Conservation (phyloP, 2,888 invertebrate genomes). For the Pecten maximus region DNA sequence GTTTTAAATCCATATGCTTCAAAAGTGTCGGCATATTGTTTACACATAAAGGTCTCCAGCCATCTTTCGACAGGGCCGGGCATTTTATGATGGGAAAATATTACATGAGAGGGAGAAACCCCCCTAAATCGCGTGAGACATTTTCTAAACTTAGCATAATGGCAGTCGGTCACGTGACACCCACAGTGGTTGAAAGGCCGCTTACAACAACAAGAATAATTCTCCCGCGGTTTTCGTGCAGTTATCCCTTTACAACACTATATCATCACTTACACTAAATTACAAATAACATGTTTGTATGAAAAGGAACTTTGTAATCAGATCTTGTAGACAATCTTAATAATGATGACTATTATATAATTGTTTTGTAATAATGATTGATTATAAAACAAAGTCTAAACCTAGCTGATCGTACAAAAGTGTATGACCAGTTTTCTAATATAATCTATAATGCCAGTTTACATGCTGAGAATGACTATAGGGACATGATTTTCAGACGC, state of each 20-base stretch:
- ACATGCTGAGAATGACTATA: no score
- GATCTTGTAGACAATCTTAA: no score
- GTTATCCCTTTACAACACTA: not conserved
- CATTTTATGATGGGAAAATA: slow-evolving; percentile 64
- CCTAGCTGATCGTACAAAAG: no score
- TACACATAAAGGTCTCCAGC: slow-evolving; percentile 80
- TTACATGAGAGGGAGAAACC: slow-evolving; percentile 38
- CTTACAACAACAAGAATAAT: slow-evolving; percentile 36
- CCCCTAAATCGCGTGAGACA: slow-evolving; percentile 56
- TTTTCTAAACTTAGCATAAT: slow-evolving; percentile 76
- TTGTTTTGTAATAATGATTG: no score
- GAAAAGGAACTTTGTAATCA: no score
- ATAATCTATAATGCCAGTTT: no score
- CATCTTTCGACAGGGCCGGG: slow-evolving; percentile 77
- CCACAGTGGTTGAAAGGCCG: slow-evolving; percentile 45
- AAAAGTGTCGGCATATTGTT: slow-evolving; percentile 77
- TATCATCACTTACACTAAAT: no score
- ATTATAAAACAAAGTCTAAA: no score
- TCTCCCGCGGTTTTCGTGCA: slow-evolving; percentile 25
- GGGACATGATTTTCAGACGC: no score
- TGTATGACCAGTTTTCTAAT: no score
- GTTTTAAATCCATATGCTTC: slow-evolving; percentile 78
- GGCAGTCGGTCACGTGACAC: slow-evolving; percentile 79
- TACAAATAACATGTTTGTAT: no score
- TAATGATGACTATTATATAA: no score